Percentiles rank a stretch among this genome's conserved stretches.
These are phyloP conservation scores for Argya squamiceps DNA, from an alignment of 2,797 vertebrate genomes.

Conservation along the genomic window DNA sequence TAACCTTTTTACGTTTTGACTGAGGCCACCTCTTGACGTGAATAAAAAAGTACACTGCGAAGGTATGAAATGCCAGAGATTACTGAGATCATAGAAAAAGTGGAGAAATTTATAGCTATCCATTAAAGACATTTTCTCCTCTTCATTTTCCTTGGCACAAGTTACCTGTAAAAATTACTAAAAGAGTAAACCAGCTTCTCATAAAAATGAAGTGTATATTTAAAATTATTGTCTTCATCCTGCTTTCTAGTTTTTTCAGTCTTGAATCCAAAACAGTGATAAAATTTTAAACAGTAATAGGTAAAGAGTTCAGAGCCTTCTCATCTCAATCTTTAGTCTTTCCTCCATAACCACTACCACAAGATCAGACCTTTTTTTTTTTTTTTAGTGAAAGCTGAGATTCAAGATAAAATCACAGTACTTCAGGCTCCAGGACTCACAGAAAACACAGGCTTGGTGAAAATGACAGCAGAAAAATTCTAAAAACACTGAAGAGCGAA, in stretches of 20 bases:
- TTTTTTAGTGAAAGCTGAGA: neutral
- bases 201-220: neutral
- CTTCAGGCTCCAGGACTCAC: neutral
- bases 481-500: neutral
- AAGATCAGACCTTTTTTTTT: neutral
- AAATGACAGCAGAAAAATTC: neutral
- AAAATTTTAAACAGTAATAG: constrained; percentile 8
- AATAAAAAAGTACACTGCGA: constrained; percentile 56
- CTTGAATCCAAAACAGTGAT: neutral
- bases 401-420: neutral
- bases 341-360: neutral
- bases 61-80: constrained; percentile 40
- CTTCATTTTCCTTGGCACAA: constrained; percentile 40
- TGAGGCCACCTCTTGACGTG: constrained; percentile 14
- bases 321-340: neutral
- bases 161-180: constrained; percentile 31
- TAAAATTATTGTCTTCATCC: neutral
- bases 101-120: constrained; percentile 37
- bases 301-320: neutral
- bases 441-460: neutral
- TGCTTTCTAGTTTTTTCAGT: constrained; percentile 25
- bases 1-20: constrained; percentile 39
- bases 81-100: constrained; percentile 48
- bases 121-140: constrained; percentile 24
- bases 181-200: constrained; percentile 9